Base-by-base conservation (phyloP, 2,888 invertebrate genomes). In the Aphelenchoides bicaudatus region DNA sequence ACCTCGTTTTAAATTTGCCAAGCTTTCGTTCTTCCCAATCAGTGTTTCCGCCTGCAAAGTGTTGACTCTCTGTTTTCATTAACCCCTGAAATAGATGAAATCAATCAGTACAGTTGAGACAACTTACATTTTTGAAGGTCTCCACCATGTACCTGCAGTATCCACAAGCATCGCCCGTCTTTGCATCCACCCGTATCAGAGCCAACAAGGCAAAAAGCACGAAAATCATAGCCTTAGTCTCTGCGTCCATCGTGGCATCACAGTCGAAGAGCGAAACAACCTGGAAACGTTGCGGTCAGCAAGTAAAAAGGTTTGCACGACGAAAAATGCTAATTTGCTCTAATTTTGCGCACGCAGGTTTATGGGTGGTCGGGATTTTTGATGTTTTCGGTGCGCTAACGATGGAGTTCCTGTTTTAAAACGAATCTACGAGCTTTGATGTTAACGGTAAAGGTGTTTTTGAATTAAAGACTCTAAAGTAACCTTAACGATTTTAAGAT, bases 11-110 rank as follows among this genome's bases (percentile, higher is more conserved):
- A 79, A 91, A 92, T 1, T 87, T 86, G 51, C 87, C 86, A 53
- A 89, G 81, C 70, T 89, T 78, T 75, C 89, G 87, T 79, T 90
- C 89, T 79, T 92, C 92, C 90, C 91, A 92, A 3, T 89, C 90
- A 0, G 90, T 86, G 79, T 92, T 91, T 0, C 92, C 92, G 2
- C 92, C 92, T 72, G 89, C 91, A 81, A 88, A 91, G 80, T 90
- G 90, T 10, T 88, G 88, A 70, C 89, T 85, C n/a, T 87, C 83
- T 0, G 91, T 92, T 67, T 85, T 85, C 63, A 88, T 87, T 66
- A 92, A 82, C 1, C 90, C 91, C 86, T 87, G 70, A 46, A 79
- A 79, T 39, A 23, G 16, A 25, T 6, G 2, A 31, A 62, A 58
- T 38, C 1, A 39, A 53, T 21, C 27, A 27, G 27, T 25, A 38